Evolutionary conservation across 2,797 vertebrate genomes (phyloP), one percentile per base, ranked within the genome.

Genomic region (Acrossocheilus fasciatus): DNA sequence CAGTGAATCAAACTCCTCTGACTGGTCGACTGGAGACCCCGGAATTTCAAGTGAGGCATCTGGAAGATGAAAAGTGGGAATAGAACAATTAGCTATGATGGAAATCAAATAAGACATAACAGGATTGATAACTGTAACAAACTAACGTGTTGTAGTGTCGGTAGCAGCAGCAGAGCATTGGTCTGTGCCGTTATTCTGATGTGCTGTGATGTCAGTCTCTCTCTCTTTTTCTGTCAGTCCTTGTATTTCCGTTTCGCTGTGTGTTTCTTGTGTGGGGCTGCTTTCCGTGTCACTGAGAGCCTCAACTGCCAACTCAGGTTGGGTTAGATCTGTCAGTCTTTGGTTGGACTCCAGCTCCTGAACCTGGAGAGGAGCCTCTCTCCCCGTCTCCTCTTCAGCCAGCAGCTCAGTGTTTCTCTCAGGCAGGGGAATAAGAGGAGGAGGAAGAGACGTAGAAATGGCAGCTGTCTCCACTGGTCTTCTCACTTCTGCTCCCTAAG

Each of bases 341-440:
- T 92, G 64, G 57, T 90, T 91, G 52, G 75, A 92, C 18, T 94
- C 94, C 83, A 91, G 75, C 83, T 95, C 91, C 76, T 90, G 88
- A 9, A 94, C 94, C 92, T 95, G 94, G 57, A 93, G 88, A 17
- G 95, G 93, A 9, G 92, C 94, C 89, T 96, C 94, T 23, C 85
- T 91, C 12, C 96, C 96, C 34, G 88, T 89, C 89, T 96, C 95
- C 86, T 96, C 96, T 66, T 95, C 95, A 0, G 92, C 93, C 0
- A 93, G 91, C 64, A 83, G 76, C 14, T 89, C 92, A 74, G 90
- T 81, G 0, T 39, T 82, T 54, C 94, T 92, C 88, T 94, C 89
- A 1, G 96, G 96, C 4, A 97, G 93, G 10, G 96, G 97, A 87
- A 97, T 96, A 86, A 98, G 95, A 76, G 97, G 97, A 0, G 96